These are phyloP conservation scores for Aleiodes leptofemur DNA, from an alignment of 2,888 invertebrate genomes.

Conservation along the genomic window DNA sequence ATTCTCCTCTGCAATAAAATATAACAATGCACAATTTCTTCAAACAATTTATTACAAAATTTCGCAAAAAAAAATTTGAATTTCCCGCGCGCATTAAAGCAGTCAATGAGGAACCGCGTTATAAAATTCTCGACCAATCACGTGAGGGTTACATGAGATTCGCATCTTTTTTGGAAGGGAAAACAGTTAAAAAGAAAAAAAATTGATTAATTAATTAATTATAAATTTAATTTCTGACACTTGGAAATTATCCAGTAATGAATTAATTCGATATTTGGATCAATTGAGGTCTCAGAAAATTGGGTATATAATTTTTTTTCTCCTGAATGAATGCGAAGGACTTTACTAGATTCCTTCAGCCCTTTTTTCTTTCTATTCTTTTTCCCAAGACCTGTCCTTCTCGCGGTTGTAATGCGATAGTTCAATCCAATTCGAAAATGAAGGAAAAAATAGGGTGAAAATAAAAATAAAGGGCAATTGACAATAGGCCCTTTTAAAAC, in stretches of 20 bases:
- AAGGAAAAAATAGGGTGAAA: conserved; percentile 40
- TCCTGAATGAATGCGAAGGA: background rate
- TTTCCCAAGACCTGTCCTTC: conserved; percentile 22
- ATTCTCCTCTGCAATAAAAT: too few species aligned
- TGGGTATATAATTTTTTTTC: conserved; percentile 57
- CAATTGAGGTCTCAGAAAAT: conserved; percentile 57
- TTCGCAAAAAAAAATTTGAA: background rate
- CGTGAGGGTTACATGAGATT: too few species aligned
- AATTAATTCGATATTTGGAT: conserved; percentile 61
- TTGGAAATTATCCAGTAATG: conserved; percentile 32
- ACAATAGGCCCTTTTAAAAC: conserved; percentile 59
- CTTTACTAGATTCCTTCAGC: too few species aligned
- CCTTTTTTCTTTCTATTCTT: conserved; percentile 38
- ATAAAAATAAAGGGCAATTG: conserved; percentile 58
- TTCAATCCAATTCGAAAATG: conserved; percentile 58
- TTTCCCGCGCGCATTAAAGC: too few species aligned
- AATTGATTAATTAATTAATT: conserved; percentile 9
- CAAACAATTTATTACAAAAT: background rate
- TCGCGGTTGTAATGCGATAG: conserved; percentile 66
- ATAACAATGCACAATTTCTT: too few species aligned
- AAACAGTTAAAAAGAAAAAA: background rate
- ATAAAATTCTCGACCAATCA: too few species aligned
- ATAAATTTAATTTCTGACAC: background rate
- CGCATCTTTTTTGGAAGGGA: too few species aligned
- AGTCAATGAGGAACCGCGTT: background rate